Evolutionary conservation across 2,888 invertebrate species (phyloP).

Genomic region (Polymixis flavicincta): DNA sequence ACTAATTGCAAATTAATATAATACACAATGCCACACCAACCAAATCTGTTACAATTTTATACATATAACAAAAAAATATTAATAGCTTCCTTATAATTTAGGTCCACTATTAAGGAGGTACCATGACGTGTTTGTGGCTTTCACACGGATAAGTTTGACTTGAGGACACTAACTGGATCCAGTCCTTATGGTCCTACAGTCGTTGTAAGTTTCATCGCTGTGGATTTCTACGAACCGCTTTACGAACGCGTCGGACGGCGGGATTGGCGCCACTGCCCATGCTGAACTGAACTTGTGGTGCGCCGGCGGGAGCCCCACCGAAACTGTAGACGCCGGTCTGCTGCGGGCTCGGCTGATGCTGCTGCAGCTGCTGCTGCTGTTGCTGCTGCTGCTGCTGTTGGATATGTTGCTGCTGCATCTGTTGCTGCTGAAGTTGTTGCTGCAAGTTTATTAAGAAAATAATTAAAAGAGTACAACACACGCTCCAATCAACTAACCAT

Average conservation of each 20-base stretch:
- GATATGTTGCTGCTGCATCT: constrained; percentile 48
- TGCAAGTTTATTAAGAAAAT: constrained; percentile 37
- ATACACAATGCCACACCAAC: constrained; percentile 57
- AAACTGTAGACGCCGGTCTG: constrained; percentile 78
- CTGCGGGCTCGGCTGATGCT: constrained; percentile 61
- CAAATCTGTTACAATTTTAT: constrained; percentile 43
- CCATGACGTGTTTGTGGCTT: constrained; percentile 43
- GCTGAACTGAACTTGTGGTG: constrained; percentile 79
- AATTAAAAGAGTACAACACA: not conserved
- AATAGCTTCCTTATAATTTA: constrained; percentile 62
- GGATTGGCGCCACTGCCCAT: constrained; percentile 79
- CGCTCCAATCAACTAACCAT: not conserved
- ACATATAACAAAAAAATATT: constrained; percentile 39
- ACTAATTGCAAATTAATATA: constrained; percentile 36
- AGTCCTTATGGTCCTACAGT: constrained; percentile 41
- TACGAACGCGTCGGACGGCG: constrained; percentile 77
- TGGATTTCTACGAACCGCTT: constrained; percentile 80
- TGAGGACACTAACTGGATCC: constrained; percentile 60
- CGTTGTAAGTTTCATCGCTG: constrained; percentile 75
- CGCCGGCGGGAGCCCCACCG: constrained; percentile 66
- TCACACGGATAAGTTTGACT: constrained; percentile 44
- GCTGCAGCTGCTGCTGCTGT: constrained; percentile 58
- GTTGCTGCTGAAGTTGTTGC: constrained; percentile 47
- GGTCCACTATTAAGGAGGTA: constrained; percentile 51
- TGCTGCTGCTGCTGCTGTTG: constrained; percentile 56